Evolutionary conservation across 2,797 vertebrate species (phyloP).

Genomic region (Myotis planiceps): DNA sequence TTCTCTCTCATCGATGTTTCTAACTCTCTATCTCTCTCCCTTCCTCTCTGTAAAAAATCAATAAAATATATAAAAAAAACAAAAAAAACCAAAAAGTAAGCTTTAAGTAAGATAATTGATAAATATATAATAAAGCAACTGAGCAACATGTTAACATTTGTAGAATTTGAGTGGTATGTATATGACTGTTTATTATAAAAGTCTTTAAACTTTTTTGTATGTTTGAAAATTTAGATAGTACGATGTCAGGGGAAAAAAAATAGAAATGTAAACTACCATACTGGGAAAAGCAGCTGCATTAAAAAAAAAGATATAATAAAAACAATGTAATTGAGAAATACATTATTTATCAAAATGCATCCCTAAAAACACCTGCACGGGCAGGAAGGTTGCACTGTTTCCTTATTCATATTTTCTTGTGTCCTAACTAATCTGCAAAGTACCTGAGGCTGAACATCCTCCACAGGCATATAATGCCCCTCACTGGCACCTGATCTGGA

Average conservation of each 20-base stretch:
- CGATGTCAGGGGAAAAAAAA: neutral
- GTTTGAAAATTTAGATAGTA: neutral
- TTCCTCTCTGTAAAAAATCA: too few relatives aligned
- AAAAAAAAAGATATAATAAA: neutral
- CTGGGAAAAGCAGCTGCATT: neutral
- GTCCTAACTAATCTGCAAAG: neutral
- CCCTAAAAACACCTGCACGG: neutral
- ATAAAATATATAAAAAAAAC: too few relatives aligned
- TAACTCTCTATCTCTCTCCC: too few relatives aligned
- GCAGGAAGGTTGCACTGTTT: neutral
- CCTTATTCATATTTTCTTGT: neutral
- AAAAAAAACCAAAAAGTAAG: constrained; percentile 22
- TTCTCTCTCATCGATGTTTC: too few relatives aligned
- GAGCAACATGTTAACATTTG: neutral
- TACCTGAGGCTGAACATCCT: neutral
- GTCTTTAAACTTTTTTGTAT: too few relatives aligned
- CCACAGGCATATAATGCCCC: neutral
- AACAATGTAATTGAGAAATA: neutral
- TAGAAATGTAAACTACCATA: neutral
- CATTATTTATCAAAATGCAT: neutral
- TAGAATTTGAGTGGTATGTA: neutral
- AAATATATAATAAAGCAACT: neutral
- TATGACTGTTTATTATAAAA: neutral
- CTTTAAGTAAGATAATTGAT: neutral
- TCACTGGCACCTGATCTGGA: neutral